A percentile compares a stretch with the other conserved stretches of the same genome.
phyloP scores from a whole-genome alignment of 2,888 invertebrate species.

The Tachina fera region DNA sequence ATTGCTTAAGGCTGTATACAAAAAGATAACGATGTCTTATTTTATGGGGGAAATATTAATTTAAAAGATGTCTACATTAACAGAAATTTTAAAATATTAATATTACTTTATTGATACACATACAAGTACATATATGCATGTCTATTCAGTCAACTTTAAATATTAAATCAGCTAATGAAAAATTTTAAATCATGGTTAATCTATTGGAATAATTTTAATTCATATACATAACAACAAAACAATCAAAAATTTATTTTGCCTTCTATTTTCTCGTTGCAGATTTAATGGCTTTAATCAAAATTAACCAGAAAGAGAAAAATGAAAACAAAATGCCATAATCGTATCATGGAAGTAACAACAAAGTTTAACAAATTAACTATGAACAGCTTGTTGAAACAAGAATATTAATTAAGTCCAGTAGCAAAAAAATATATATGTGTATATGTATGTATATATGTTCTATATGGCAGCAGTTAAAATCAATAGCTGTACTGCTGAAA shows the following conservation, averaged over 20 bases:
- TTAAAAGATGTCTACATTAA: no score
- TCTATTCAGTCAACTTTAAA: neutral
- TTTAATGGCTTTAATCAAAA: conserved; percentile 62
- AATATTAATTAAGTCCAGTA: conserved; percentile 23
- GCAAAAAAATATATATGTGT: conserved; percentile 9
- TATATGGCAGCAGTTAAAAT: neutral
- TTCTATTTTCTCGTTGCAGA: conserved; percentile 49
- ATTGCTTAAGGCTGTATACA: neutral
- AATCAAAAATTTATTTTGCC: conserved; percentile 25
- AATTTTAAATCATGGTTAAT: neutral
- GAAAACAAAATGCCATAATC: neutral
- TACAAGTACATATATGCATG: neutral
- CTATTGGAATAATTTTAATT: conserved; percentile 22
- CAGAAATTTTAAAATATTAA: no score
- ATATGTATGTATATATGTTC: no score
- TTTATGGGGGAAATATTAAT: no score
- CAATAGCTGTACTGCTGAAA: neutral
- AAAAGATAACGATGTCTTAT: neutral
- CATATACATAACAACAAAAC: conserved; percentile 36
- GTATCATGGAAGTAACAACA: neutral
- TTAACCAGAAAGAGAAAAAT: neutral
- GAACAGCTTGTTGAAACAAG: neutral
- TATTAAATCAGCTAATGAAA: neutral
- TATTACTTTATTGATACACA: no score
- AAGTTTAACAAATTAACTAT: neutral